Base-by-base conservation (phyloP, 2,113 vertebrate genomes). In the Thalassarche chlororhynchos region DNA sequence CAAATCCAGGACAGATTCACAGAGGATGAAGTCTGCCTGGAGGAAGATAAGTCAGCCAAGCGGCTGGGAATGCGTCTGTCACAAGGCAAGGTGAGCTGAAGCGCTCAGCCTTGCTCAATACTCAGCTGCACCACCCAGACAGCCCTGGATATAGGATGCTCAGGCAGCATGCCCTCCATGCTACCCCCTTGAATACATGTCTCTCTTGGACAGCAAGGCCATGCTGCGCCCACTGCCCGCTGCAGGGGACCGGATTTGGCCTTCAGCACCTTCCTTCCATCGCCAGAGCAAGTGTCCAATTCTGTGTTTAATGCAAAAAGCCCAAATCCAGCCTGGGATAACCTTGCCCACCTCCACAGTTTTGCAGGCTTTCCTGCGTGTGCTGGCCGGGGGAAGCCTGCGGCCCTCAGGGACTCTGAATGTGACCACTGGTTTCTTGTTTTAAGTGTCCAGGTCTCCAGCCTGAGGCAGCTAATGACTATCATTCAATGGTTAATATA, bases 401-500 rank as follows among this genome's bases (percentile, higher is more conserved):
- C 29, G 17, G 17, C 34, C 38, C 36, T 15, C 89, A 82, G 75
- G 60, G 81, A 87, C 82, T 80, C 57, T 70, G 78, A 84, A 89
- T 6, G 85, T 55, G 65, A 97, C 55, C 62, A 86, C 89, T 24
- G 6, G 66, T 69, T 55, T 87, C 91, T 88, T 69, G 91, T 76
- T 68, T 92, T 11, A 40, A 80, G 79, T 32, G 60, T 62, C 83
- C 86, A 6, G 29, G 40, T 89, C 87, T 93, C 55, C 51, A 75
- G 44, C n/a, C 36, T 0, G 0, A 61, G 40, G 40, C 40, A 88
- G 44, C 26, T 6, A 16, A 60, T 19, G 13, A 49, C 29, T 46
- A 31, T 65, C 24, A 60, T 14, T 84, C 32, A 52, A 51, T 1
- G 7, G 20, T 11, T 47, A 79, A 79, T 31, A 44, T 8, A 79